These are phyloP conservation scores for Trypoxylus dichotomus DNA, from an alignment of 1,140 invertebrate species.

Conservation along the genomic window DNA sequence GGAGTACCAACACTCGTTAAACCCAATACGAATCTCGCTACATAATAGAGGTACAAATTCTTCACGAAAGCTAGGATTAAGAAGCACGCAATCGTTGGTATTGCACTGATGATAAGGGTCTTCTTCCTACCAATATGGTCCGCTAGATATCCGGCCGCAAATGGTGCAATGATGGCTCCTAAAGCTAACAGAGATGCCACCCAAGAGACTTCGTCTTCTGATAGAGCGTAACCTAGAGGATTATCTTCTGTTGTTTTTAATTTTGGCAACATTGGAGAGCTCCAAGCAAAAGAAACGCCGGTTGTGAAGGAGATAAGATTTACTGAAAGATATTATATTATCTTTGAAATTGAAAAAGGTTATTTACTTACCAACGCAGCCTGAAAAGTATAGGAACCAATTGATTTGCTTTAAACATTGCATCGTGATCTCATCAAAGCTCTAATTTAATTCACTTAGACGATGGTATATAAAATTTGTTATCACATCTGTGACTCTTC, in stretches of 20 bases:
- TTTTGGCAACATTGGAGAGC: constrained; percentile 67
- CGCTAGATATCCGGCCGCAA: constrained; percentile 46
- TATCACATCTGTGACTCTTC: no score
- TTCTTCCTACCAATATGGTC: constrained; percentile 55
- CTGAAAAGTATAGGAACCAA: neutral
- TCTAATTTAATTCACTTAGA: no score
- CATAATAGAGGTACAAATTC: constrained; percentile 48
- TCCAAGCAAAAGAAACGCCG: constrained; percentile 72
- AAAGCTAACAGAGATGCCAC: constrained; percentile 77
- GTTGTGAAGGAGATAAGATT: constrained; percentile 65
- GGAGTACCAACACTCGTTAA: constrained; percentile 52
- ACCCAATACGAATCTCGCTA: constrained; percentile 55
- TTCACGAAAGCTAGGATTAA: constrained; percentile 52
- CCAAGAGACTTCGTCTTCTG: constrained; percentile 68
- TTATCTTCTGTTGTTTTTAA: constrained; percentile 48
- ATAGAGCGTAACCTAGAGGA: constrained; percentile 50
- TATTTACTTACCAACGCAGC: neutral
- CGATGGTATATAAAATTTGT: neutral
- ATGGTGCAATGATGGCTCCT: constrained; percentile 63
- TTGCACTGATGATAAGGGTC: constrained; percentile 48
- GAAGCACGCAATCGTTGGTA: constrained; percentile 53
- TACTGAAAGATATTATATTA: constrained; percentile 55
- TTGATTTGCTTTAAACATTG: neutral
- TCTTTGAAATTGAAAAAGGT: neutral
- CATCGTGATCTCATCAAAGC: neutral